Base-by-base conservation (phyloP, 1,140 invertebrate genomes). In the Pseudomyrmex sp. region DNA sequence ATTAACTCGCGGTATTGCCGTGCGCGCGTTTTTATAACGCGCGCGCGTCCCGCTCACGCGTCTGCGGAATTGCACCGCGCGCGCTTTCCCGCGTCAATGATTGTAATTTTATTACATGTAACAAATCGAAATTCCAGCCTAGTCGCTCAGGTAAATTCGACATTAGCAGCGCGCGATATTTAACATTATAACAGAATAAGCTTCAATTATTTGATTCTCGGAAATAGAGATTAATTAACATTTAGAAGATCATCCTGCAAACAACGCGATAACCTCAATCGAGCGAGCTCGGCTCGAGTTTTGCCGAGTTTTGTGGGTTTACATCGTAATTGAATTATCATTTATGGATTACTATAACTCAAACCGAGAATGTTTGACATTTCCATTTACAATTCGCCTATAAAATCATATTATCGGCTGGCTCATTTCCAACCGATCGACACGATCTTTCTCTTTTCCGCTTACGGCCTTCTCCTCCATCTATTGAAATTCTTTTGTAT, bases 81-180 rank as follows among this genome's bases (percentile, higher is more conserved):
- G 65, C 52, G 12, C 56, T 63, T 35, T 26, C 15, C 15, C 76
- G 35, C 66, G 66, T 72, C 76, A 80, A 70, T 59, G 66, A 80
- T 80, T 80, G 76, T 80, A 72, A 80, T 80, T 80, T 80, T 80
- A 80, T 80, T 80, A 80, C 76, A 72, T 80, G 66, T 46, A 76
- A 80, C 76, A 80, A 80, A 80, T 80, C 76, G 66, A 70, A 70
- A 72, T 72, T 72, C 44, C 76, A n/a, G 58, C 65, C 54, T 70
- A 70, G 52, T 79, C 65, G 76, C 65, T 35, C 54, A 20, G 44
- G 54, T 72, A 80, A 80, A 80, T 70, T 80, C 76, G 76, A 44
- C 76, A 80, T 80, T 80, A 80, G 76, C 66, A 35, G 20, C 44
- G 46, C 10, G 10, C 75, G 46, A 80, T 66, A 20, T 80, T 80